Evolutionary conservation across 2,888 invertebrate species (phyloP).

Genomic region (Cataglyphis livida): DNA sequence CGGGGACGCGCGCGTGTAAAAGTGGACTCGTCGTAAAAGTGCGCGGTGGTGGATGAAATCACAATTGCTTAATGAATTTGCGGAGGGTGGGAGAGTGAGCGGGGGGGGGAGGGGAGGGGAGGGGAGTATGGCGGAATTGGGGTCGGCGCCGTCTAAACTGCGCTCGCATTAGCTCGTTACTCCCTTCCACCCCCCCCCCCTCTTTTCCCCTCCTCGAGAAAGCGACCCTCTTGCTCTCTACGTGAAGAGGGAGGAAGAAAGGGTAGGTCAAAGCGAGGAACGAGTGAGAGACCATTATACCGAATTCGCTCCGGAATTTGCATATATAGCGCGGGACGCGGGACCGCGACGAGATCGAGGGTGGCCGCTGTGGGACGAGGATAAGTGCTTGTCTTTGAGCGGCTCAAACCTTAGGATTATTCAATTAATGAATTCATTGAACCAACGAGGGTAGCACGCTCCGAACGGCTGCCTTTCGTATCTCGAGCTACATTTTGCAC

Average conservation of each 20-base stretch:
- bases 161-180: slow-evolving; percentile 70
- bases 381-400: slow-evolving; percentile 76
- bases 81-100: slow-evolving; percentile 28
- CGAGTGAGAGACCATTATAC: slow-evolving; percentile 68
- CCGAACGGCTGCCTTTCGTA: neutral
- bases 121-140: slow-evolving; percentile 70
- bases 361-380: slow-evolving; percentile 50
- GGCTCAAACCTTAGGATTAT: slow-evolving; percentile 73
- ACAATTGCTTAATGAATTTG: slow-evolving; percentile 78
- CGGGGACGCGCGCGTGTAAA: slow-evolving; percentile 59
- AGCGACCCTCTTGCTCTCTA: neutral
- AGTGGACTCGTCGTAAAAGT: slow-evolving; percentile 68
- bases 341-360: slow-evolving; percentile 55
- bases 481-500: neutral
- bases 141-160: slow-evolving; percentile 73
- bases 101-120: too few relatives aligned
- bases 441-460: slow-evolving; percentile 44
- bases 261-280: slow-evolving; percentile 31
- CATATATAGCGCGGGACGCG: slow-evolving; percentile 73
- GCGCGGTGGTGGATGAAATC: slow-evolving; percentile 73
- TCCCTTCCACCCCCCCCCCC: slow-evolving; percentile 56
- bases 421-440: slow-evolving; percentile 79
- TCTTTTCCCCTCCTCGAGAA: slow-evolving; percentile 36
- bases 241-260: neutral
- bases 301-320: slow-evolving; percentile 77